Evolutionary conservation across 2,888 invertebrate genomes (phyloP), one percentile per base, ranked within the genome.

Genomic region (Ectemnius continuus): DNA sequence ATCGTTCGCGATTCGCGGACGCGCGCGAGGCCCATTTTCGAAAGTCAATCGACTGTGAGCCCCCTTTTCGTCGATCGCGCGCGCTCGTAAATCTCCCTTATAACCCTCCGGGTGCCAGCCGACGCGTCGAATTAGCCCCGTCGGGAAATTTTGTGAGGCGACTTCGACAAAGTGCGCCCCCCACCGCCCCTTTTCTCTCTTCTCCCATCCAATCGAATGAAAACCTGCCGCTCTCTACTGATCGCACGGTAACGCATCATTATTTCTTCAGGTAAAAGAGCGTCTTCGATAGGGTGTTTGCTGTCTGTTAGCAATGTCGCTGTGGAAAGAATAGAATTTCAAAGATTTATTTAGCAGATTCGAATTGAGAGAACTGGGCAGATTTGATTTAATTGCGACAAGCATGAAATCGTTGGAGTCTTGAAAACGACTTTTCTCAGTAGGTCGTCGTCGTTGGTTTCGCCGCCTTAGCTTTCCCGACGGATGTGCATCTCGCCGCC

Each of bases 31-130:
- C 79, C 78, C 79, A 83, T 83, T 83, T 83, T 83, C 76, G 81
- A 84, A 82, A 84, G 85, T 85, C 88, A 88, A 88, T 88, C 88
- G 88, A 88, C 83, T 84, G 87, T 88, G 79, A 88, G 84, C 78
- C 86, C 81, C 86, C 78, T 70, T 82, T 85, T 85, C 87, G 87
- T 87, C 85, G 85, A 86, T 86, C 81, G 83, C 69, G 60, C 70
- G 52, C 76, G 78, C 81, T 83, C 83, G 76, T 83, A 83, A 83
- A 83, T 83, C 83, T 83, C 76, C 78, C 79, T 77, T 75, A 67
- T 69, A 79, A 83, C 71, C 71, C 68, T 70, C 69, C 70, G 62
- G 62, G 65, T 76, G 72, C 67, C 67, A 62, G 58, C 60, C 76
- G 76, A 72, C 72, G 62, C 69, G 73, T 67, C 69, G 80, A 82